Base-by-base conservation (phyloP, 2,888 invertebrate species). In the Listrodromus nycthemerus region DNA sequence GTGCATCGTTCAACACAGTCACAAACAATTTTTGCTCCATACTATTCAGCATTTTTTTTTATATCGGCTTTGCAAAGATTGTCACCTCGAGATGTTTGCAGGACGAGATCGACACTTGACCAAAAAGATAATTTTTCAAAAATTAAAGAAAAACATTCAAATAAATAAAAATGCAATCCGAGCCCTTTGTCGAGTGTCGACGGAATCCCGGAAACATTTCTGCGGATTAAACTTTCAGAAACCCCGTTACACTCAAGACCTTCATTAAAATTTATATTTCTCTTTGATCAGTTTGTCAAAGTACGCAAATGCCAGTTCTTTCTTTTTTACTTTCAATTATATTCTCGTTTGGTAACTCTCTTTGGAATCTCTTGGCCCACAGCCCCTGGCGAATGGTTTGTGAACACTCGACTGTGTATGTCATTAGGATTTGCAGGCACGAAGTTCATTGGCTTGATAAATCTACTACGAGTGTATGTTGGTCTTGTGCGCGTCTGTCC, bases 381-480 rank as follows among this genome's bases (percentile, higher is more conserved):
- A 75, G 75, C 73, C 66, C 48, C 69, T 55, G 52, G 85, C 81
- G 86, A 89, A 89, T 87, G 86, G 87, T 89, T 87, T 87, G 88
- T 88, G 86, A 86, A 88, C 87, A 87, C 85, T 82, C 86, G 86
- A 88, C 86, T 87, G 88, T 85, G 89, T 89, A 89, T 88, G 87
- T 86, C 88, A 90, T 88, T 89, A 91, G 89, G 88, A 88, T 85
- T 85, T 88, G 90, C 89, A 87, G 88, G 88, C 90, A 90, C 90
- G 86, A 89, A 78, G 84, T 88, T 86, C 88, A 86, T 88, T 88
- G 88, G 88, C 88, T 90, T 90, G 84, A 79, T 84, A 78, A 82
- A 84, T 78, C 78, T 84, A 65, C 63, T 69, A 63, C 78, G 81
- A 78, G 70, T 37, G 73, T 74, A 71, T 84, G 84, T 78, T 73